Percentiles rank a stretch among this genome's conserved stretches.
phyloP scores from a whole-genome alignment of 2,113 vertebrate genomes.

The Turnix velox region DNA sequence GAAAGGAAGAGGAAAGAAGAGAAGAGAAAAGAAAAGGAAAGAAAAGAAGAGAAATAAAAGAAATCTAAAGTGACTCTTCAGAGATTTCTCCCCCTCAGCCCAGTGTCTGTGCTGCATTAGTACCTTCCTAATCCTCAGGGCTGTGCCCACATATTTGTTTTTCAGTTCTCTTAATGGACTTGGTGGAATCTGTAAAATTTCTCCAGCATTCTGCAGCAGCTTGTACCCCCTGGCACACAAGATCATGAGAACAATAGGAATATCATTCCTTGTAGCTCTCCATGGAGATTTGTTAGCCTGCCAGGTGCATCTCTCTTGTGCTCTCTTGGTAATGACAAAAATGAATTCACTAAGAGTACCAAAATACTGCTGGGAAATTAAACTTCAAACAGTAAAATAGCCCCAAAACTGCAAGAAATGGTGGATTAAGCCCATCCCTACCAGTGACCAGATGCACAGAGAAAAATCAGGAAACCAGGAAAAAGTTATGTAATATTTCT shows the following conservation, averaged over 20 bases:
- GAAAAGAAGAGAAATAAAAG: neutral
- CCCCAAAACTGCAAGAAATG: neutral
- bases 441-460: neutral
- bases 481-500: neutral
- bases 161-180: neutral
- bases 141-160: neutral
- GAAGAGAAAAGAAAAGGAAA: too few species aligned
- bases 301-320: neutral
- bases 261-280: neutral
- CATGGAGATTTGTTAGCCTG: neutral
- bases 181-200: neutral
- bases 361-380: constrained; percentile 10
- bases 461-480: neutral
- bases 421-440: neutral
- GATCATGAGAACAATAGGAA: neutral
- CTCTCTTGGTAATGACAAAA: neutral
- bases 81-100: neutral
- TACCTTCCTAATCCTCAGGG: neutral
- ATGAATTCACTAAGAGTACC: neutral
- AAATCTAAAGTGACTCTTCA: neutral
- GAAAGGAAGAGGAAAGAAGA: too few species aligned
- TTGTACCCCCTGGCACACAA: neutral
- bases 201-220: neutral
- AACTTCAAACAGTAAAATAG: neutral
- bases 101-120: neutral